Base-by-base conservation (phyloP, 2,888 invertebrate genomes). In the Cerceris rybyensis region DNA sequence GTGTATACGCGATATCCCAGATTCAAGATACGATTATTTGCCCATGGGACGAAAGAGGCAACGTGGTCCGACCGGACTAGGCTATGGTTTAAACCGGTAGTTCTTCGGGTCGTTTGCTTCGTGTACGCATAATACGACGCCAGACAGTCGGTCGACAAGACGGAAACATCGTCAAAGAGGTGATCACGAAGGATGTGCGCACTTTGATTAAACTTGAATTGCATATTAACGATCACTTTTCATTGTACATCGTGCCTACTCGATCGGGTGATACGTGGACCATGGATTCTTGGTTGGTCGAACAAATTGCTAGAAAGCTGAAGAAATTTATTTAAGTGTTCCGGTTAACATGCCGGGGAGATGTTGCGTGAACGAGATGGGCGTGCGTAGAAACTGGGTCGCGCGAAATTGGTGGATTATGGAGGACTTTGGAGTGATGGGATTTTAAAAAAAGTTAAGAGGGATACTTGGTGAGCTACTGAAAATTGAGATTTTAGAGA, bases 21-120 rank as follows among this genome's bases (percentile, higher is more conserved):
- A 81, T 82, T 73, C 75, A 59, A 81, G 78, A 78, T 80, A 73
- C 75, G 78, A 80, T 85, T 85, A 83, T 85, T 69, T 78, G 74
- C 54, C 70, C 43, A 67, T 58, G 70, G 61, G 69, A 65, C 67
- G 52, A 69, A 75, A 74, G 64, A 71, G 66, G 60, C 41, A 58
- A 54, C 55, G 46, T 49, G 70, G 52, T 57, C 61, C 75, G 80
- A 52, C 69, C 59, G 49, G 81, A 76, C 58, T 70, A 67, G 55
- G 68, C 64, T 67, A 71, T 64, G 74, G 78, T 80, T 83, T 59
- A 82, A 85, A 85, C 82, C 83, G 79, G 82, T 85, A 82, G 82
- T 80, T 72, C 63, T 66, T 61, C 52, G 67, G 58, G 61, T 79
- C 77, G 77, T 80, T 74, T 72, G 74, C 80, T 77, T 46, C 70